Conservation (phyloP, 2,113 vertebrate species). For the Dipodomys merriami region DNA sequence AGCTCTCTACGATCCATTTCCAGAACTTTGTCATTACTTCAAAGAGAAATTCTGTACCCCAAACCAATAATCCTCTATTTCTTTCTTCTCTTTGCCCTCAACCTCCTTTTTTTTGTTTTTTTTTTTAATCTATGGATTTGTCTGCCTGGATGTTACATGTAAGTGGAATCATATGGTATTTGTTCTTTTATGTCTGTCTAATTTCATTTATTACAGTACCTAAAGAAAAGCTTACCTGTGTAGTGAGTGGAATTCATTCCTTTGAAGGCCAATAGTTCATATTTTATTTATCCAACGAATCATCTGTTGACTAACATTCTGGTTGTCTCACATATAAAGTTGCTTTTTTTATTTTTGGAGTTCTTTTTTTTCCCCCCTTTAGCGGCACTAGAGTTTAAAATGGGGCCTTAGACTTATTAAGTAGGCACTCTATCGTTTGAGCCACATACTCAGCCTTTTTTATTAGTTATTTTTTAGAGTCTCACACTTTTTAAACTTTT, state of each 20-base stretch:
- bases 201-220: background rate
- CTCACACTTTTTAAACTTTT: too few species aligned
- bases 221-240: background rate
- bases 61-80: background rate
- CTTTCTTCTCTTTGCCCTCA: accelerated
- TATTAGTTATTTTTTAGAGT: too few species aligned
- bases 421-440: too few species aligned
- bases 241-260: background rate
- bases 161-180: background rate
- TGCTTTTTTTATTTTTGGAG: too few species aligned
- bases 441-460: too few species aligned
- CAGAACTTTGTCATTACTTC: background rate
- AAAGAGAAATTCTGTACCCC: background rate
- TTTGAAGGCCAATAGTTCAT: background rate
- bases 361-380: too few species aligned
- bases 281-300: background rate
- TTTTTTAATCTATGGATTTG: background rate
- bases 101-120: background rate
- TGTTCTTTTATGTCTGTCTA: background rate
- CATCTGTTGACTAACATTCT: background rate
- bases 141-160: too few species aligned
- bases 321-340: background rate
- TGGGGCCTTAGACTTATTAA: too few species aligned
- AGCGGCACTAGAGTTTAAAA: too few species aligned
- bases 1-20: background rate